A percentile compares a stretch with the other conserved stretches of the same genome.
Conservation (phyloP, 1,140 invertebrate genomes). For the Euglossa dilemma region DNA sequence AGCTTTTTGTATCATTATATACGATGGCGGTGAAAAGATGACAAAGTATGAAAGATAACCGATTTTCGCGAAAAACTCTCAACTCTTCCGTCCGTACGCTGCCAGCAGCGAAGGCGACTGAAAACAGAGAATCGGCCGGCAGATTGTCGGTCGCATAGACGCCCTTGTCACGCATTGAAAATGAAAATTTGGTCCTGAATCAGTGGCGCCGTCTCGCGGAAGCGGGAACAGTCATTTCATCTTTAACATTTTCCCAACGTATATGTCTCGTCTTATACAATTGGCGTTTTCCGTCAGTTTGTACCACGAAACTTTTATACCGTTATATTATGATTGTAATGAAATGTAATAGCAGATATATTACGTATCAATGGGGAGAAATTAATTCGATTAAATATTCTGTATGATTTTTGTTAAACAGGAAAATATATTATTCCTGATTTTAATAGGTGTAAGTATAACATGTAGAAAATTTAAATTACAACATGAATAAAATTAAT, state of each 20-base stretch:
- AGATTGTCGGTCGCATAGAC: constrained; percentile 48
- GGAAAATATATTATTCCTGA: neutral
- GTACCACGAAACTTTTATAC: neutral
- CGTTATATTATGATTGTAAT: neutral
- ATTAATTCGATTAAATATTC: neutral
- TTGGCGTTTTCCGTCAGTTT: neutral
- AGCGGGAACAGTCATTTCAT: constrained; percentile 21
- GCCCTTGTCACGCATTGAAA: constrained; percentile 51
- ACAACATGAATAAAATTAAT: neutral
- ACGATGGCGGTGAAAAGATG: constrained; percentile 4
- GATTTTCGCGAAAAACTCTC: constrained; percentile 31
- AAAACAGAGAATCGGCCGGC: constrained; percentile 61
- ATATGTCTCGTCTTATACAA: neutral
- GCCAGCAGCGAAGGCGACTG: constrained; percentile 73
- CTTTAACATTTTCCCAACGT: neutral
- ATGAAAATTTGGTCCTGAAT: constrained; percentile 46
- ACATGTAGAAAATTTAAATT: neutral
- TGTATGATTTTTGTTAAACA: neutral
- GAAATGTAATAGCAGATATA: neutral
- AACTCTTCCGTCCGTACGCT: constrained; percentile 68
- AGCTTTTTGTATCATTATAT: constrained; percentile 27
- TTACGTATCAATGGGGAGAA: neutral
- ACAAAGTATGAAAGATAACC: constrained; percentile 20
- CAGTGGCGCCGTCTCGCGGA: constrained; percentile 54
- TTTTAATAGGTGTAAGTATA: neutral